Evolutionary conservation across 2,797 vertebrate species (phyloP), one percentile per base, ranked within the genome.

Genomic region (Danio jaintianensis): DNA sequence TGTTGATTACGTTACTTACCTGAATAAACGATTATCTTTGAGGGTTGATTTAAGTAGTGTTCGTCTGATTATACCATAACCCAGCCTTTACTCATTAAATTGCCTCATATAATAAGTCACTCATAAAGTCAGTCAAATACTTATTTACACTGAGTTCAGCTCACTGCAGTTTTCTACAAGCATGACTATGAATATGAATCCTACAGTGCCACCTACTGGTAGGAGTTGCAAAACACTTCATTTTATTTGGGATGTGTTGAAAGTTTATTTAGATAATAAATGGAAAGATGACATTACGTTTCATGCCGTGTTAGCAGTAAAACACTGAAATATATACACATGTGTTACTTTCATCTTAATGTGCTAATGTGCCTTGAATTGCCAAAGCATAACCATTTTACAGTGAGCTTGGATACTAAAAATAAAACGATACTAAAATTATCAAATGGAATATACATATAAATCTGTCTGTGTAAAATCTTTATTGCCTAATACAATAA

Each of bases 181-280:
- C 55, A 42, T 48, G 20, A 58, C 0, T 48, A 68, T 10, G 29
- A 68, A 73, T 81, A 29, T 29, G 29, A 29, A 52, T 52, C 43
- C 84, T 89, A 77, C 87, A 48, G 1, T 84, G 77, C 89, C 89
- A 86, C 84, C 91, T 91, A 70, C 79, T 89, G 93, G 89, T 82
- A 22, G 56, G 8, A 12, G 0, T 29, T 7, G 42, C 6, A 29
- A 22, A 73, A 76, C 48, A 70, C 69, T 36, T 29, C 29, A 3
- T 1, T 45, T 56, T 7, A 55, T 7, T 29, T 6, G 16, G 47
- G 7, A 58, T 29, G 13, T 48, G 2, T 29, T 67, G 29, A 15
- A 48, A 8, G 29, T 36, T 0, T 11, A 52, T 38, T 38, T 7
- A 61, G 61, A 36, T 13, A 22, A 29, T 4, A 4, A n/a, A 68